Percentiles rank a stretch among this genome's conserved stretches.
Conservation (phyloP, 1,140 invertebrate species). For the Aleiodes sp. region DNA sequence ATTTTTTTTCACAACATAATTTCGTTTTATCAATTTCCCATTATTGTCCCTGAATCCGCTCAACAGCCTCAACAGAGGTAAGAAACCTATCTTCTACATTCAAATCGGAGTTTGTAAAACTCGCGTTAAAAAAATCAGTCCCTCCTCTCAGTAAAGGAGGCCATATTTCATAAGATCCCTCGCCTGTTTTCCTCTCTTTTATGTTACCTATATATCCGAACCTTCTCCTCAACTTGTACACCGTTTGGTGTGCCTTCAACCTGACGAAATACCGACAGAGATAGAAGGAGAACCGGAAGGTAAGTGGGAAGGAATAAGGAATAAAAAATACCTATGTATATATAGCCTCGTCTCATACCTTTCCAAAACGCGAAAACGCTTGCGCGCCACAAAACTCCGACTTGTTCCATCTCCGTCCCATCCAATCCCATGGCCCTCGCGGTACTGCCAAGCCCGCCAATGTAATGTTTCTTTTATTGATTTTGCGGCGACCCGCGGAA, state of each 20-base stretch:
- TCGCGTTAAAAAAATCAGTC: not conserved
- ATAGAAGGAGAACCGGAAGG: not conserved
- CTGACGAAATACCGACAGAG: slow-evolving; percentile 21
- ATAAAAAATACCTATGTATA: not conserved
- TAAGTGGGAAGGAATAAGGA: not conserved
- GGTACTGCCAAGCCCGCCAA: slow-evolving; percentile 58
- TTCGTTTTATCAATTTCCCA: too few relatives aligned
- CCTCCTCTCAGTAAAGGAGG: slow-evolving; percentile 47
- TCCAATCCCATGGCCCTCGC: slow-evolving; percentile 58
- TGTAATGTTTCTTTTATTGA: slow-evolving; percentile 69
- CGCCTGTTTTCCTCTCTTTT: slow-evolving; percentile 55
- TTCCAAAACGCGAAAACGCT: slow-evolving; percentile 48
- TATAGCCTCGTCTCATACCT: slow-evolving; percentile 38
- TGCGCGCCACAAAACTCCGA: slow-evolving; percentile 49
- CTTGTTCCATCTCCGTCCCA: slow-evolving; percentile 60
- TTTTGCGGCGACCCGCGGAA: slow-evolving; percentile 63
- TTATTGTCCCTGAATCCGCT: too few relatives aligned
- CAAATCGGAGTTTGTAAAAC: not conserved
- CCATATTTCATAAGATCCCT: slow-evolving; percentile 63
- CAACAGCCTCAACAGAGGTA: too few relatives aligned
- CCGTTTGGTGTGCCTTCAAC: slow-evolving; percentile 36
- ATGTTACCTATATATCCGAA: not conserved
- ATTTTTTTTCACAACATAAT: too few relatives aligned
- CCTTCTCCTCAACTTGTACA: slow-evolving; percentile 30
- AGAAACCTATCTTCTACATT: not conserved